Evolutionary conservation across 2,113 vertebrate genomes (phyloP).

Genomic region (Cebus imitator): DNA sequence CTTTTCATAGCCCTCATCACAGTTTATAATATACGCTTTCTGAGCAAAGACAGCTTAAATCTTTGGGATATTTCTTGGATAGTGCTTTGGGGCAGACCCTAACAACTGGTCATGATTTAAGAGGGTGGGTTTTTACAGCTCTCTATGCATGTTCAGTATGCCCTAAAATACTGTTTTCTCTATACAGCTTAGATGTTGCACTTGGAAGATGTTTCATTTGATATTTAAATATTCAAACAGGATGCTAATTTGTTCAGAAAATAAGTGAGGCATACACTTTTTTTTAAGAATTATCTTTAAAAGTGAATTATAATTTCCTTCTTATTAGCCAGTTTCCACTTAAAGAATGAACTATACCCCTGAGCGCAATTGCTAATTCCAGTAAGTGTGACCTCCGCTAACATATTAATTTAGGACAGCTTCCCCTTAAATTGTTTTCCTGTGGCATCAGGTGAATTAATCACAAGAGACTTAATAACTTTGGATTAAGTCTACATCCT

Average conservation of each 20-base stretch:
- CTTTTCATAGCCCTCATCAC: neutral
- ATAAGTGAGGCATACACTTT: slow-evolving; percentile 10
- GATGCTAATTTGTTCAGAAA: slow-evolving; percentile 47
- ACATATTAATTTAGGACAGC: slow-evolving; percentile 45
- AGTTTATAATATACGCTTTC: neutral
- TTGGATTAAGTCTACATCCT: slow-evolving; percentile 52
- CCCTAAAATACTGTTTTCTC: slow-evolving; percentile 60
- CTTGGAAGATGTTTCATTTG: neutral
- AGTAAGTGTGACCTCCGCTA: slow-evolving; percentile 38
- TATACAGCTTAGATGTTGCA: slow-evolving; percentile 24
- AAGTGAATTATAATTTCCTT: slow-evolving; percentile 42
- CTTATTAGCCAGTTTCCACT: slow-evolving; percentile 45
- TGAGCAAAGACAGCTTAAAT: neutral
- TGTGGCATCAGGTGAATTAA: slow-evolving; percentile 36
- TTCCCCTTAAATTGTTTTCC: slow-evolving; percentile 60
- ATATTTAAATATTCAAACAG: neutral
- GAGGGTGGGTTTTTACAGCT: neutral
- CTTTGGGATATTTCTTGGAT: neutral
- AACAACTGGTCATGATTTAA: slow-evolving; percentile 52
- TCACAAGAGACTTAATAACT: slow-evolving; percentile 62
- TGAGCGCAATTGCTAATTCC: slow-evolving; percentile 31
- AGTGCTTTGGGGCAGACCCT: neutral
- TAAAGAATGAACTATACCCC: slow-evolving; percentile 44
- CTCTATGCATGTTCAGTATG: slow-evolving; percentile 30
- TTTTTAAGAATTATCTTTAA: slow-evolving; percentile 42